Evolutionary conservation across 2,888 invertebrate genomes (phyloP), one percentile per base, ranked within the genome.

Genomic region (Halictus quadricinctus): DNA sequence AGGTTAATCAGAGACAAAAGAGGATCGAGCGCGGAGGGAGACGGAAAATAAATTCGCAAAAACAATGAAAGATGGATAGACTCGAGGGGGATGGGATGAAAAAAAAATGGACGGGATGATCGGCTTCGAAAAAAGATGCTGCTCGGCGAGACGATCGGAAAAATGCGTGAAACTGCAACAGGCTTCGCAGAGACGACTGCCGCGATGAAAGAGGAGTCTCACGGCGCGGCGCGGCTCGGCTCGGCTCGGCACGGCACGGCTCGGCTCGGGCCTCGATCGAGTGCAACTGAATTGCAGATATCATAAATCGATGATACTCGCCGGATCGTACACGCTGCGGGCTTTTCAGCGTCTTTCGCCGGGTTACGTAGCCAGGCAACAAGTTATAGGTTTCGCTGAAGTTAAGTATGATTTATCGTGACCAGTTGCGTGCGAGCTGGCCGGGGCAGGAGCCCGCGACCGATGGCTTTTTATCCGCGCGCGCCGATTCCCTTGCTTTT

Each of bases 341-440:
- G 78, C 90, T 89, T 90, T 90, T 90, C 90, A 90, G 76, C 86
- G 81, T 90, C 88, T 90, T 89, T 90, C 90, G 90, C 84, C 90
- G 90, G 84, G 89, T 90, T 88, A 87, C 90, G 88, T 86, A 77
- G 84, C 80, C 74, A 76, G 79, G 80, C 80, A 83, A 72, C 85
- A 87, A 88, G 86, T 87, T 87, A 84, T 90, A 82, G 75, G 85
- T 86, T 84, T 88, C 87, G 90, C 77, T 72, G 86, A 72, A 78
- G 81, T 84, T 90, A 90, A 89, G 90, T 88, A 90, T 88, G 87
- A 90, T 90, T 90, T 90, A 90, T 90, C 80, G 81, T 82, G 73
- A 80, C 86, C 88, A 87, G 89, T 90, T 88, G 87, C 85, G 80
- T 81, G 81, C 83, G 46, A 50, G 77, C 81, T 58, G 25, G 21